A percentile compares a stretch with the other conserved stretches of the same genome.
phyloP scores from a whole-genome alignment of 2,888 invertebrate species.

The Cremastinae sp. region DNA sequence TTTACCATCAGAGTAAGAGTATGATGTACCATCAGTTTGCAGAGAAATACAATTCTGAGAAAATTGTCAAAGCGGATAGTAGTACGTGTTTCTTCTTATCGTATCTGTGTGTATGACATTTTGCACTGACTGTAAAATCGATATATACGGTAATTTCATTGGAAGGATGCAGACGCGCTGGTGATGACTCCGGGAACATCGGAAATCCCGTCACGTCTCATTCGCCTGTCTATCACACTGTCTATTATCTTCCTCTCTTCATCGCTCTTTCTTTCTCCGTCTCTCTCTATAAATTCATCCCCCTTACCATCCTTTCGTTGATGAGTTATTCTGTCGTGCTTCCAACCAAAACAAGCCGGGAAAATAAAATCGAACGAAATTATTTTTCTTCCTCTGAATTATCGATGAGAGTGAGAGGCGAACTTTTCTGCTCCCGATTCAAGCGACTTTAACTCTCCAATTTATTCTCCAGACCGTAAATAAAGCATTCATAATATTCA shows the following conservation, averaged over 20 bases:
- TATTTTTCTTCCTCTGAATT: too few relatives aligned
- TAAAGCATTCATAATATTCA: too few relatives aligned
- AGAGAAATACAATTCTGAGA: too few relatives aligned
- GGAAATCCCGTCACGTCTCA: constrained; percentile 50
- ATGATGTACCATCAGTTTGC: too few relatives aligned
- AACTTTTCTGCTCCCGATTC: too few relatives aligned
- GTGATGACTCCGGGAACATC: constrained; percentile 27
- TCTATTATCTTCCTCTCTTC: constrained; percentile 21
- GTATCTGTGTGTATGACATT: constrained; percentile 2
- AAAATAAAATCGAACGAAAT: constrained; percentile 26
- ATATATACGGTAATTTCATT: constrained; percentile 42
- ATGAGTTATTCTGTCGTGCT: background rate
- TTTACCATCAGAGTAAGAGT: too few relatives aligned
- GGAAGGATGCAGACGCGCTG: constrained; percentile 1
- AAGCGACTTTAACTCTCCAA: too few relatives aligned
- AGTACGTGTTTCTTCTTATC: background rate
- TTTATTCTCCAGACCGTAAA: too few relatives aligned
- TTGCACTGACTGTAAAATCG: constrained; percentile 42
- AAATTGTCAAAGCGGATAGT: too few relatives aligned
- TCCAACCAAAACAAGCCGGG: background rate
- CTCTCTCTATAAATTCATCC: background rate
- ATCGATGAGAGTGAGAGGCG: too few relatives aligned
- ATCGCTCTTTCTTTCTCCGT: background rate
- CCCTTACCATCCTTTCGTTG: background rate
- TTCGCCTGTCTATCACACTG: constrained; percentile 39